Base-by-base conservation (phyloP, 2,113 vertebrate genomes). In the Sorex araneus region DNA sequence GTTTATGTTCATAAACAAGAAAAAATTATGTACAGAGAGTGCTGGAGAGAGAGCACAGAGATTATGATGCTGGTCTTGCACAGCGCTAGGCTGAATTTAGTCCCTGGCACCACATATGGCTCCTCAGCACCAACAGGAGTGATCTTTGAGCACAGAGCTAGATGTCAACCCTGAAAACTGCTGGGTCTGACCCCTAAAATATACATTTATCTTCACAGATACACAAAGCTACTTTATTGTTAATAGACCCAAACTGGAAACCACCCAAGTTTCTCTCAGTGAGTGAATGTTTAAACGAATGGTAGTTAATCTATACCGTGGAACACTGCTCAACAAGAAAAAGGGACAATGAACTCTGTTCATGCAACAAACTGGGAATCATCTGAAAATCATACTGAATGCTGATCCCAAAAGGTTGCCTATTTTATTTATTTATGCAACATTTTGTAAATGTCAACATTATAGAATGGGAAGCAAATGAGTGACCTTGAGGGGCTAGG, bases 161-260 rank as follows among this genome's bases (percentile, higher is more conserved):
- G 57, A 5, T 21, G 18, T 60, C 23, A 50, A 23, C 57, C 57
- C 57, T 60, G 57, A 60, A 3, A 3, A 60, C 57, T 60, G 57
- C 57, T 60, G 18, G 57, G 57, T 60, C 6, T 60, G 19, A 21
- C 57, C 57, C 54, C 57, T 23, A 23, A 60, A 60, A 60, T 23
- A 19, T 60, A 23, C 21, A 60, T 60, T 2, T 60, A 60, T 60
- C 19, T 60, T 60, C 57, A 25, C 6, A 69, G 34, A 69, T 69
- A 83, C 60, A 60, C 82, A 60, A 63, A 89, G 18, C n/a, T 70
- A 50, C 32, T 89, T 77, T 70, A 64, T 78, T 84, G 69, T 34
- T 16, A 89, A 84, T n/a, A 89, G 9, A 25, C 27, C 4, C 2
- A 77, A 83, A n/a, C 10, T 64, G 77, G 73, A 83, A 89, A 78